Conservation (phyloP, 2,113 vertebrate species). For the Ovis canadensis region DNA sequence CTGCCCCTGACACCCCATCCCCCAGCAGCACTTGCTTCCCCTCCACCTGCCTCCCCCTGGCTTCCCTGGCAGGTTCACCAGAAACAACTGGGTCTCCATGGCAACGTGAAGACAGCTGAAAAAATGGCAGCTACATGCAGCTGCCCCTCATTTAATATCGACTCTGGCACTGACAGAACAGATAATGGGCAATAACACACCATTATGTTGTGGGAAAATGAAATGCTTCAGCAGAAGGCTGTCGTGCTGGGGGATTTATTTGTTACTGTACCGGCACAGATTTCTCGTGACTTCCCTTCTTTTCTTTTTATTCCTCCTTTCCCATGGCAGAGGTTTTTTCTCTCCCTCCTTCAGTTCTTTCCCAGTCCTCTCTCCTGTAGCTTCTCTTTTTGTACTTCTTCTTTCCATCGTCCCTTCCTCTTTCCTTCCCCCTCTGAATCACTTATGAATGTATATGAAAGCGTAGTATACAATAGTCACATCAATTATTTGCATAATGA, state of each 20-base stretch:
- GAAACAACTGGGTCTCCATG: constrained; percentile 84
- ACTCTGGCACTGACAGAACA: constrained; percentile 93
- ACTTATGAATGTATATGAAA: neutral
- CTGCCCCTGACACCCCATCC: neutral
- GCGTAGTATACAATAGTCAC: neutral
- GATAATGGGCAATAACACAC: constrained; percentile 98
- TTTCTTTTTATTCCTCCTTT: constrained; percentile 30
- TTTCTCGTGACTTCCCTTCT: neutral
- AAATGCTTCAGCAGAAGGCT: constrained; percentile 91
- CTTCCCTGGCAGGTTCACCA: constrained; percentile 69
- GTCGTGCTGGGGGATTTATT: constrained; percentile 89
- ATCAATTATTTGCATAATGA: constrained; percentile 34
- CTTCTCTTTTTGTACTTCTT: neutral
- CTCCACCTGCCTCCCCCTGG: neutral
- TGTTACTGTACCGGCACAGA: constrained; percentile 77
- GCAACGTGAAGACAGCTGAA: constrained; percentile 89
- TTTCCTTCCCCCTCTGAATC: neutral
- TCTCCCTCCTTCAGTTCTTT: neutral
- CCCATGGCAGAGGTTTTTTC: neutral
- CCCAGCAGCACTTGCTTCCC: neutral
- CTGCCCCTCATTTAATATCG: constrained; percentile 97
- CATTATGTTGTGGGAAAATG: constrained; percentile 95
- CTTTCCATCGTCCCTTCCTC: neutral
- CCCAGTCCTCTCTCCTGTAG: neutral
- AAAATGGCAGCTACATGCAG: constrained; percentile 92